Evolutionary conservation across 2,797 vertebrate species (phyloP), one percentile per base, ranked within the genome.

Genomic region (Buphagus erythrorhynchus): DNA sequence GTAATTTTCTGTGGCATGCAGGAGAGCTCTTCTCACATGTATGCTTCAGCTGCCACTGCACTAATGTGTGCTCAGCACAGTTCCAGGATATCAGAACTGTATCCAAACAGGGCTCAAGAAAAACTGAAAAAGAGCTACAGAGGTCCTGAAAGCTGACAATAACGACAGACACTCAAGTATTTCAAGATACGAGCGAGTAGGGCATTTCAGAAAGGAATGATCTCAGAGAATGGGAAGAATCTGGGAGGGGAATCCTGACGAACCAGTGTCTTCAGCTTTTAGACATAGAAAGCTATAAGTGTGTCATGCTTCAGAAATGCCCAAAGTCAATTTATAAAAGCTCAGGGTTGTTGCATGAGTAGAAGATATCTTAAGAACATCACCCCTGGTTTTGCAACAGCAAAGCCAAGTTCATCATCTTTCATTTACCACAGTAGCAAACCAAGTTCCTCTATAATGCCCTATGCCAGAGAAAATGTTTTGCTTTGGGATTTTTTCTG

Each of bases 11-110:
- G n/a, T 24, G 10, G 18, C 49, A 13, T 31, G 61, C 16, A 55
- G 72, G 42, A 54, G 4, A 2, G 4, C 5, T 68, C 10, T 57
- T 86, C 79, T 72, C 38, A 61, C 57, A 43, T 6, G 9, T 4
- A 3, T 5, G 0, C 59, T 84, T 88, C 5, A 58, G 31, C 28
- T 83, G 20, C 0, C 0, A 21, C n/a, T 35, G 10, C 29, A 33
- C 19, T 42, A 35, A 52, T 24, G 13, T 9, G 26, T 15, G 19
- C 17, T 88, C 31, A 61, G 35, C 28, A 29, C 14, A 11, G 36
- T 67, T 79, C 17, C 26, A 48, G 54, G 33, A 18, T 31, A 36
- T 21, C 9, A 58, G 49, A 88, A 46, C 11, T 4, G 1, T 14
- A 42, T 40, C 69, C 67, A 84, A 78, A 55, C 0, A 52, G 12